Evolutionary conservation across 2,113 vertebrate genomes (phyloP), one percentile per base, ranked within the genome.

Genomic region (Sebastes fasciatus): DNA sequence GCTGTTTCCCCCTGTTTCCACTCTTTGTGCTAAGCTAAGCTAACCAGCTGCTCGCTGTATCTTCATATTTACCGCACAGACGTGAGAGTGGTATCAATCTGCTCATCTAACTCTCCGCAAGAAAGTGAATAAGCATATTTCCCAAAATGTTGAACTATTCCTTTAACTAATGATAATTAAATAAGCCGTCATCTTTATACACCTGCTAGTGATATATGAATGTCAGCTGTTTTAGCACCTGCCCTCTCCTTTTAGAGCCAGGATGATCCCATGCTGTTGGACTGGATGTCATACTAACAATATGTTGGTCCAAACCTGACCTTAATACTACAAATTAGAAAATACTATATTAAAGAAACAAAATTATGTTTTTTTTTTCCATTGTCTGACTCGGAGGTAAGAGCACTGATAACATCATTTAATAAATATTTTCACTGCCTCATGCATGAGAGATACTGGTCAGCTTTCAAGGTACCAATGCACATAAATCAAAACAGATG

Each of bases 401-500:
- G 7, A 61, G 10, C 65, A 45, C 49, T 61, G 4, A 52, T 57
- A 14, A 34, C 6, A 10, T 46, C 0, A 16, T 68, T 77, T 26
- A 9, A 52, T 45, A 54, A 4, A 5, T 70, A 6, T 9, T n/a
- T 21, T 26, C 34, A 45, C 16, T 45, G 21, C 8, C 34, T 67
- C 16, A n/a, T 73, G 10, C 2, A 21, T 19, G 63, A 19, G 9
- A 43, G 45, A n/a, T 80, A 48, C 1, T 13, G 45, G 46, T 77
- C 62, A 86, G 58, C 61, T 74, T 67, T 83, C 26, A 14, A 57
- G 42, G 58, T 60, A 58, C 23, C 21, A 61, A 1, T 9, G 1
- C 42, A 46, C 51, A 52, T 46, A 52, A 81, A 55, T 73, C 6
- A 21, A 68, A 85, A 71, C 68, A 77, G 67, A 73, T 81, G 52